Evolutionary conservation across 1,140 invertebrate species (phyloP).

Genomic region (Melipona quadrifasciata): DNA sequence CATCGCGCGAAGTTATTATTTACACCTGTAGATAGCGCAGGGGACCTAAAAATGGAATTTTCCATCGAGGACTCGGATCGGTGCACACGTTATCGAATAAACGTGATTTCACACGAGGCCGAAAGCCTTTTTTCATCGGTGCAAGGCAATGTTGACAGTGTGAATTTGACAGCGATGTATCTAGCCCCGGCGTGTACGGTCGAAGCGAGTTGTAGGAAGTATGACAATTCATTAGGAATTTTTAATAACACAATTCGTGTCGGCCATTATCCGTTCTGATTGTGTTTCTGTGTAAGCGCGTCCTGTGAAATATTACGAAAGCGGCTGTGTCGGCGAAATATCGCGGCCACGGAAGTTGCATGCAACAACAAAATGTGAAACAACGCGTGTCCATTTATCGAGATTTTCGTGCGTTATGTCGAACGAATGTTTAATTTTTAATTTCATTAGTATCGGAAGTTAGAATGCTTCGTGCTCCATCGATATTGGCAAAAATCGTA

Average conservation of each 20-base stretch:
- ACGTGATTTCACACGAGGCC: conserved; percentile 4
- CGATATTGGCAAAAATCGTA: background rate
- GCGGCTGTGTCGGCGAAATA: background rate
- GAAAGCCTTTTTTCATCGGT: conserved; percentile 11
- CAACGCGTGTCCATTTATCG: conserved; percentile 2
- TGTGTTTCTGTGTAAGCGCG: background rate
- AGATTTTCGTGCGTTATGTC: background rate
- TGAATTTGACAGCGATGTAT: conserved; percentile 12
- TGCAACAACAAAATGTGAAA: background rate
- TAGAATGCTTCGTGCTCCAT: background rate
- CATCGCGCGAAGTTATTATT: background rate
- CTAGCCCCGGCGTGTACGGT: background rate
- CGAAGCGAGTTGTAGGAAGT: conserved; percentile 1
- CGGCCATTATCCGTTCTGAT: conserved; percentile 11
- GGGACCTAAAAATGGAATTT: background rate
- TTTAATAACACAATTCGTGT: conserved; percentile 18
- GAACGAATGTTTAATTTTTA: background rate
- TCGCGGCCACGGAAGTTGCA: background rate
- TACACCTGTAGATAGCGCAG: background rate
- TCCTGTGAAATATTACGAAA: background rate
- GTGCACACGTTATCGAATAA: background rate
- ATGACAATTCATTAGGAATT: conserved; percentile 2
- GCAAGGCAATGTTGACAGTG: conserved; percentile 10
- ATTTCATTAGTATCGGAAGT: background rate
- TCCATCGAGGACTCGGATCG: background rate